phyloP scores from a whole-genome alignment of 2,888 invertebrate genomes.

The Drosophila silvestris region DNA sequence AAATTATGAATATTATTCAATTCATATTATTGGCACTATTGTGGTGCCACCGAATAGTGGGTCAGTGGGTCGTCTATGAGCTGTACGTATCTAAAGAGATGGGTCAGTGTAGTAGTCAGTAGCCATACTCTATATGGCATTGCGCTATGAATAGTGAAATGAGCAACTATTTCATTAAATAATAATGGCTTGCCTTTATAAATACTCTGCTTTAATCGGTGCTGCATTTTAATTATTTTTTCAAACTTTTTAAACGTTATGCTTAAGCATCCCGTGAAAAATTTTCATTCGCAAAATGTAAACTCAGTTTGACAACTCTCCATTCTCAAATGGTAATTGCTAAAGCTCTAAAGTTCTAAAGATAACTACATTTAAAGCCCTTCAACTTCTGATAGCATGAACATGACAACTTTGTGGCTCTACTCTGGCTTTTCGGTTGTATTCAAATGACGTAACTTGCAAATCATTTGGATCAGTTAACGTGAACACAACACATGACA shows the following conservation, averaged over 20 bases:
- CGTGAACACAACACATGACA: neutral
- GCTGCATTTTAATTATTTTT: neutral
- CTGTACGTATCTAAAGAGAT: neutral
- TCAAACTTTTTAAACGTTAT: neutral
- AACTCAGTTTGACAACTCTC: neutral
- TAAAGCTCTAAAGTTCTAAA: neutral
- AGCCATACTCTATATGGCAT: neutral
- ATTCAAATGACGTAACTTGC: neutral
- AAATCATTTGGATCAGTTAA: neutral
- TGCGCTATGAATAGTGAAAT: neutral
- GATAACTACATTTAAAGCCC: neutral
- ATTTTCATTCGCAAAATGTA: neutral
- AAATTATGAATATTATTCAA: slow-evolving; percentile 30
- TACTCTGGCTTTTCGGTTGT: neutral
- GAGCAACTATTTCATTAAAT: neutral
- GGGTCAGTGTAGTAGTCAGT: neutral
- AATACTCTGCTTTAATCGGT: neutral
- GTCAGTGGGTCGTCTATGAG: slow-evolving; percentile 39
- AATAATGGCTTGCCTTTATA: neutral
- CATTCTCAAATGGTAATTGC: neutral
- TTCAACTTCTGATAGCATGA: neutral
- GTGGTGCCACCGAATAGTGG: slow-evolving; percentile 31
- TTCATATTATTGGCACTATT: slow-evolving; percentile 18
- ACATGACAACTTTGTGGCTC: neutral
- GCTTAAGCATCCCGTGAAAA: neutral